These are phyloP conservation scores for Apogon hyalosoma DNA, from an alignment of 2,797 vertebrate species.

Conservation along the genomic window DNA sequence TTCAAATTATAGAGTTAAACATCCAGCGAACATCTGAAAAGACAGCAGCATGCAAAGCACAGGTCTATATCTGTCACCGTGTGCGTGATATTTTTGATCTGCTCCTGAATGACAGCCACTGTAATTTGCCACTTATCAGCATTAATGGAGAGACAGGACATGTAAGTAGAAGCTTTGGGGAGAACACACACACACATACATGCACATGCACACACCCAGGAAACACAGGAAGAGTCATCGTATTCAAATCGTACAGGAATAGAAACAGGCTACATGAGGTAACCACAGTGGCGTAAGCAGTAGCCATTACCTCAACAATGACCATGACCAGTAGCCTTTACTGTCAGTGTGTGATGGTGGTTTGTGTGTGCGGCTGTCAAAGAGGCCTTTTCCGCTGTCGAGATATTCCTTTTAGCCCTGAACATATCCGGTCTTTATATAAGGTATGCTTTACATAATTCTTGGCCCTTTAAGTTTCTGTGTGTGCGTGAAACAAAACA, in stretches of 20 bases:
- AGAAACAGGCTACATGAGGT: constrained; percentile 67
- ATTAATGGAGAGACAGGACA: constrained; percentile 55
- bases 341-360: constrained; percentile 23
- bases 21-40: constrained; percentile 24
- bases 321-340: constrained; percentile 48
- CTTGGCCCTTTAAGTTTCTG: constrained; percentile 47
- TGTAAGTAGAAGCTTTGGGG: constrained; percentile 13
- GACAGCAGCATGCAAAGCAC: constrained; percentile 57
- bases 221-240: constrained; percentile 58
- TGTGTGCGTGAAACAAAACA: constrained; percentile 19
- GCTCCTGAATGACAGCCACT: constrained; percentile 58
- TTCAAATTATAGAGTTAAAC: constrained; percentile 27
- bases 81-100: constrained; percentile 48
- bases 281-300: constrained; percentile 64
- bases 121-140: constrained; percentile 63
- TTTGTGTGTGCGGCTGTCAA: constrained; percentile 28
- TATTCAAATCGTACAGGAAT: constrained; percentile 74
- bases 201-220: constrained; percentile 42
- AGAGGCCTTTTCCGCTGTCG: constrained; percentile 55
- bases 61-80: constrained; percentile 38
- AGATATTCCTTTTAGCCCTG: constrained; percentile 54
- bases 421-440: constrained; percentile 63
- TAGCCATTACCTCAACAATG: constrained; percentile 66
- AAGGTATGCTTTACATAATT: constrained; percentile 65
- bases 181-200: constrained; percentile 15